Evolutionary conservation across 2,888 invertebrate species (phyloP).

Genomic region (Oligia fasciuncula): DNA sequence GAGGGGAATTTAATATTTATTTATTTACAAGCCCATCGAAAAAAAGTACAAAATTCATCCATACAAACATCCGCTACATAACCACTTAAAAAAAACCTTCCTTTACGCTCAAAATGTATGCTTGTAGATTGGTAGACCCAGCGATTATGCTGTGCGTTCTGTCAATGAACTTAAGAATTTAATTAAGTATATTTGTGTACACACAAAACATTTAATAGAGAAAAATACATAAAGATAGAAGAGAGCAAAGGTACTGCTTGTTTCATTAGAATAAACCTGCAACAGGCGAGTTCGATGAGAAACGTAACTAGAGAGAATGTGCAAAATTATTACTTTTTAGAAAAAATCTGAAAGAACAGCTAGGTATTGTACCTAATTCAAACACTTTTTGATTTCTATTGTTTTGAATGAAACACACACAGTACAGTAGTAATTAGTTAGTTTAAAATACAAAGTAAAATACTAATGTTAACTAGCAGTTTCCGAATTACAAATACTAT

Average conservation of each 20-base stretch:
- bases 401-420: not conserved
- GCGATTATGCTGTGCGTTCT: not conserved
- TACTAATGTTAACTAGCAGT: not conserved
- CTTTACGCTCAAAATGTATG: not conserved
- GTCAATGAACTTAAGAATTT: too few relatives aligned
- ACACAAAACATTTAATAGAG: too few relatives aligned
- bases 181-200: too few relatives aligned
- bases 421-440: too few relatives aligned
- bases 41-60: not conserved
- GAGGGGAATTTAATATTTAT: not conserved
- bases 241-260: too few relatives aligned
- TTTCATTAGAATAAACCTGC: too few relatives aligned
- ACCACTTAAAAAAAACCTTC: not conserved
- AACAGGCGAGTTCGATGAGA: too few relatives aligned
- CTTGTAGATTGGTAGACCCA: too few relatives aligned
- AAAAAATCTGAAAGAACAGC: not conserved
- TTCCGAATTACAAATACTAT: not conserved
- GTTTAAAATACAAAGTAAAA: not conserved
- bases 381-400: not conserved
- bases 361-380: not conserved
- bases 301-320: too few relatives aligned
- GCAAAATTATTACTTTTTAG: too few relatives aligned
- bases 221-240: too few relatives aligned
- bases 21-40: not conserved
- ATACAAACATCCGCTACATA: not conserved